Evolutionary conservation across 2,113 vertebrate genomes (phyloP).

Genomic region (Balaeniceps rex): DNA sequence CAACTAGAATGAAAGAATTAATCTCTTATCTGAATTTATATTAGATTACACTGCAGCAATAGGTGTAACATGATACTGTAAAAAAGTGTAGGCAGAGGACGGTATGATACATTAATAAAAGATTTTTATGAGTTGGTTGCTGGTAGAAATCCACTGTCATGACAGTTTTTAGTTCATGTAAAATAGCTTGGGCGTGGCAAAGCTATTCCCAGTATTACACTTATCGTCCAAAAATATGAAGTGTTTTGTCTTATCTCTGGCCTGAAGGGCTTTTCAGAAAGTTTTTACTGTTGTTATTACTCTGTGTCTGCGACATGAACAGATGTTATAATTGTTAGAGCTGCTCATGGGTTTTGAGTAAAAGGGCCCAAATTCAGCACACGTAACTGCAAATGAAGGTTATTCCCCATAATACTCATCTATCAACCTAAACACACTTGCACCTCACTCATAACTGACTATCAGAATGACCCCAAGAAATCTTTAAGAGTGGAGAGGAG

Average conservation of each 20-base stretch:
- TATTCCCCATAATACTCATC: not conserved
- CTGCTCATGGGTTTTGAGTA: not conserved
- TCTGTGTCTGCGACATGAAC: not conserved
- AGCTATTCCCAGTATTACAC: not conserved
- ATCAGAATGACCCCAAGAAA: not conserved
- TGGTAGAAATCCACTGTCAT: not conserved
- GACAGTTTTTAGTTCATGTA: not conserved
- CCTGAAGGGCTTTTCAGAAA: not conserved
- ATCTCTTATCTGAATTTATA: not conserved
- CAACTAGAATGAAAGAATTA: not conserved
- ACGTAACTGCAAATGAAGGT: not conserved
- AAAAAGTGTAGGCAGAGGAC: not conserved
- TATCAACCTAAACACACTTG: not conserved
- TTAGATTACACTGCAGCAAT: not conserved
- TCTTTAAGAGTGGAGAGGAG: not conserved
- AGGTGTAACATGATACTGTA: not conserved
- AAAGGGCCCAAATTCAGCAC: not conserved
- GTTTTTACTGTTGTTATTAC: not conserved
- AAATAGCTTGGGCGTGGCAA: not conserved
- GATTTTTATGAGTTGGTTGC: not conserved
- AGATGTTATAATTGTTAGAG: not conserved
- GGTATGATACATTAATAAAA: not conserved
- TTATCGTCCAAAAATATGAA: not conserved
- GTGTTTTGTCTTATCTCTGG: not conserved
- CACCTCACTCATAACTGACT: not conserved